Conservation (phyloP, 2,888 invertebrate genomes). For the Athalia cordata region DNA sequence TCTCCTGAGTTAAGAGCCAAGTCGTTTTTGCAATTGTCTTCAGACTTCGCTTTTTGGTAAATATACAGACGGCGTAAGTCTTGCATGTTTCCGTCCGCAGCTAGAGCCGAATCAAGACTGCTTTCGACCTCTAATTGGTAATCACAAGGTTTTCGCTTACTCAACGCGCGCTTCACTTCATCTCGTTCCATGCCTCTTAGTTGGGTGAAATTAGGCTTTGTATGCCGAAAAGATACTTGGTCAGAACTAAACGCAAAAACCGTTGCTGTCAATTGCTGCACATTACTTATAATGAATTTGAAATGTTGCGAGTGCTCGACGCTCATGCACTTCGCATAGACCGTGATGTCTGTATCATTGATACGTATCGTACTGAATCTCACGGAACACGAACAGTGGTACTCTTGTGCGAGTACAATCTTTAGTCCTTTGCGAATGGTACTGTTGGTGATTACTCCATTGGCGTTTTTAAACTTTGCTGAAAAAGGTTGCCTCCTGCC, state of each 20-base stretch:
- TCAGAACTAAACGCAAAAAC: background rate
- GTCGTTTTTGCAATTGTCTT: constrained; percentile 40
- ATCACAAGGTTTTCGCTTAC: constrained; percentile 56
- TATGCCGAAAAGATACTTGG: constrained; percentile 4
- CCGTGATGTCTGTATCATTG: constrained; percentile 3
- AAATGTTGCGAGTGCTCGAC: constrained; percentile 3
- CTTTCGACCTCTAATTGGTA: constrained; percentile 36
- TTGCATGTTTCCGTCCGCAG: constrained; percentile 45
- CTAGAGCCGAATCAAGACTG: constrained; percentile 34
- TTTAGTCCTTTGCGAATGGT: constrained; percentile 9
- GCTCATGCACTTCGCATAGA: background rate
- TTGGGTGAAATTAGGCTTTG: constrained; percentile 1
- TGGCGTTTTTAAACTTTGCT: constrained; percentile 13
- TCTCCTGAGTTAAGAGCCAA: constrained; percentile 39
- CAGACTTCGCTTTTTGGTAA: constrained; percentile 45
- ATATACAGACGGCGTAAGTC: constrained; percentile 36
- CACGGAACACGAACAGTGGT: background rate
- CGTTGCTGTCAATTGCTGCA: background rate
- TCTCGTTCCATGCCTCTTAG: constrained; percentile 62
- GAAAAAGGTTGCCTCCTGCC: background rate
- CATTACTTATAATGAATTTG: background rate
- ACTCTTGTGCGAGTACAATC: background rate
- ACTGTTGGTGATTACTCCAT: background rate
- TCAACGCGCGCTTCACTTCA: constrained; percentile 69
- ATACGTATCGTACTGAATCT: constrained; percentile 4